A percentile compares a stretch with the other conserved stretches of the same genome.
Conservation (phyloP, 2,888 invertebrate species). For the Phaonia tiefii region DNA sequence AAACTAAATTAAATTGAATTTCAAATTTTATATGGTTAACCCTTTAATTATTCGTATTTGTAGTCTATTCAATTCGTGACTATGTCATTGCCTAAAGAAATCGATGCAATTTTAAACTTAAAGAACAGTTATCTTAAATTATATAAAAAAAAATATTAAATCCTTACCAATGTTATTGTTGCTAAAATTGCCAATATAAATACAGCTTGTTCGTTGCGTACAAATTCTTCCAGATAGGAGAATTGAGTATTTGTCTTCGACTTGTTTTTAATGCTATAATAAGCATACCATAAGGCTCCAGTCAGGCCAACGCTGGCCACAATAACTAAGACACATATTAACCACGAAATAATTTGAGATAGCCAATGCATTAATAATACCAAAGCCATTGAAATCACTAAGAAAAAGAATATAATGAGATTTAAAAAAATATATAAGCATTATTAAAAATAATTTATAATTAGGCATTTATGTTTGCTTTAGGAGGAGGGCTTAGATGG, state of each 20-base stretch:
- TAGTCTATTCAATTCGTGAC: no score
- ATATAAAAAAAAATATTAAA: no score
- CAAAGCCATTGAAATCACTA: slow-evolving; percentile 91
- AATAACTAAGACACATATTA: slow-evolving; percentile 91
- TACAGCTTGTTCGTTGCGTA: slow-evolving; percentile 93
- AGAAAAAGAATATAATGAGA: slow-evolving; percentile 75
- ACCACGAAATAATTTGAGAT: slow-evolving; percentile 92
- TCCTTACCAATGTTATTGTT: slow-evolving; percentile 90
- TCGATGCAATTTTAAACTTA: no score
- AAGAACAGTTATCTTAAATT: no score
- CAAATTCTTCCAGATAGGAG: slow-evolving; percentile 86
- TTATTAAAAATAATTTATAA: no score
- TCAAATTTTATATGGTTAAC: no score
- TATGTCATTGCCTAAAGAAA: no score
- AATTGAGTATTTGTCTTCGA: slow-evolving; percentile 72
- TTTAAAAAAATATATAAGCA: neutral
- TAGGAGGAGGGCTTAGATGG: no score
- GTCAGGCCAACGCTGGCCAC: slow-evolving; percentile 89
- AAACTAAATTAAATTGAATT: no score
- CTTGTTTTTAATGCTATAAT: slow-evolving; percentile 86
- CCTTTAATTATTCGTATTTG: no score
- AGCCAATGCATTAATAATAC: slow-evolving; percentile 91
- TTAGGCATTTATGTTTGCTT: no score
- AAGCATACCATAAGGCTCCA: slow-evolving; percentile 93
- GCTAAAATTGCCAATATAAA: slow-evolving; percentile 92